Evolutionary conservation across 2,888 invertebrate species (phyloP), one percentile per base, ranked within the genome.

Genomic region (Eristalis arbustorum): DNA sequence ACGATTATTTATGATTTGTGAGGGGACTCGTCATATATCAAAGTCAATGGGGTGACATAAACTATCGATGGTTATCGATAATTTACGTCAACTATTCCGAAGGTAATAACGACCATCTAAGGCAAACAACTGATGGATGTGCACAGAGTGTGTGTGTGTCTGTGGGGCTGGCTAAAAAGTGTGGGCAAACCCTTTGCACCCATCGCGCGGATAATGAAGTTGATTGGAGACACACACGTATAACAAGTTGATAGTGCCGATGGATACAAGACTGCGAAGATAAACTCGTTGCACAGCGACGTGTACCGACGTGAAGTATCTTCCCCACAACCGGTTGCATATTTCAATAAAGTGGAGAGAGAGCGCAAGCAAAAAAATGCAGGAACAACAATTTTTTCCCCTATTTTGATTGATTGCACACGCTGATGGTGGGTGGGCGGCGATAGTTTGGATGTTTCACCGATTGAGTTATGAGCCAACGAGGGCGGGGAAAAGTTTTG

Each of bases 1-100:
- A 90, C 90, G 89, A 91, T 91, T 92, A 92, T 92, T 92, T 91
- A 91, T 91, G 64, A 31, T 83, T 62, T 75, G 64, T 84, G 73
- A 71, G 84, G 72, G 71, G 74, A 62, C 37, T 72, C 64, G 57
- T 84, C 69, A 75, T 79, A 75, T 71, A 79, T 84, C 84, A 66
- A 75, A 77, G 61, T 69, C 87, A 90, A 90, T 89, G 90, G 90
- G 90, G 89, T 91, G 91, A 91, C 91, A 90, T 91, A 91, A 91
- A 91, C 90, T 91, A 91, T 91, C 91, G 91, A 90, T 91, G 72
- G 57, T 69, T 72, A 85, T 85, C 85, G 71, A 85, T 85, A 85
- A 72, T 85, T 85, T 85, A 85, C 63, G 77, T 85, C 85, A 84
- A 80, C 63, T 63, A 66, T 63, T 76, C 63, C 28, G 37, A 77